Evolutionary conservation across 2,113 vertebrate species (phyloP).

Genomic region (Aix galericulata): DNA sequence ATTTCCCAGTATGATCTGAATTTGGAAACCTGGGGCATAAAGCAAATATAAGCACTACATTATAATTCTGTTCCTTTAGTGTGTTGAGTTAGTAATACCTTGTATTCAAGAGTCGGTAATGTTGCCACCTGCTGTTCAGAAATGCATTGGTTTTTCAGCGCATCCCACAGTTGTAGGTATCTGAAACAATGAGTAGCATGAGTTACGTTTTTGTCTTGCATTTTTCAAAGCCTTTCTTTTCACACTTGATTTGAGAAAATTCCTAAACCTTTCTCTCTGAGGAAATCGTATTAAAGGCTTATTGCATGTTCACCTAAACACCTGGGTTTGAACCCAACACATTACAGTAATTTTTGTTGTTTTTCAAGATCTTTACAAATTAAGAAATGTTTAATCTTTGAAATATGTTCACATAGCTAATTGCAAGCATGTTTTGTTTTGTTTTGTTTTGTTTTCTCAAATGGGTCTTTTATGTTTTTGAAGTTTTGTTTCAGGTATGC

Average conservation of each 20-base stretch:
- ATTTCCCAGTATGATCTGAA: background rate
- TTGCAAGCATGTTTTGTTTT: background rate
- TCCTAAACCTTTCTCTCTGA: background rate
- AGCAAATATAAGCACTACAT: background rate
- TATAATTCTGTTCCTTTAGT: background rate
- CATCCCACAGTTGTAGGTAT: background rate
- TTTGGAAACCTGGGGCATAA: background rate
- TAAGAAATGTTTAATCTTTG: background rate
- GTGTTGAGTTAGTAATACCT: background rate
- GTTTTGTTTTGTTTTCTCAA: background rate
- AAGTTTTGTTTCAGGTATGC: background rate
- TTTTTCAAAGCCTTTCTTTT: background rate
- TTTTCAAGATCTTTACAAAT: background rate
- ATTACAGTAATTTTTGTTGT: background rate
- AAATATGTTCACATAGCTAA: background rate
- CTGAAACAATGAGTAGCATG: background rate
- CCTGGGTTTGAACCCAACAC: background rate
- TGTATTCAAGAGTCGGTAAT: background rate
- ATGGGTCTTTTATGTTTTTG: background rate
- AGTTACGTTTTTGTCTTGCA: background rate
- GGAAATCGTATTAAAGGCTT: background rate
- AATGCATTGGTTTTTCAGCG: background rate
- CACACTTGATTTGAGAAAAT: background rate
- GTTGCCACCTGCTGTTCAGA: slow-evolving; percentile 38
- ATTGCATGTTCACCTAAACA: background rate